Evolutionary conservation across 2,113 vertebrate genomes (phyloP), one percentile per base, ranked within the genome.

Genomic region (Siniperca chuatsi): DNA sequence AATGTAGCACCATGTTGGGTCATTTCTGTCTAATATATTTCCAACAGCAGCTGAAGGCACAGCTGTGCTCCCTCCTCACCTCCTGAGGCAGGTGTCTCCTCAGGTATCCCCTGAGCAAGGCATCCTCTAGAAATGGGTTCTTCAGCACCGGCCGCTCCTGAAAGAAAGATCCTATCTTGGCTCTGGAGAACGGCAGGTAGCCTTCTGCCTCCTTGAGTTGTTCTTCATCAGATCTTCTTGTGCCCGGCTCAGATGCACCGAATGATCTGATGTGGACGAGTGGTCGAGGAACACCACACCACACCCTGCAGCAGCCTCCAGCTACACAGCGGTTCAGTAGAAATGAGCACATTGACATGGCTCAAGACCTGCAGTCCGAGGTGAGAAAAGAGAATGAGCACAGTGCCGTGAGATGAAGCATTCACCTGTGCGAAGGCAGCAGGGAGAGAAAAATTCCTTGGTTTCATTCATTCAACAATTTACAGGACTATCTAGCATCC

Each of bases 71-170:
- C 11, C 3, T 62, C 1, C 93, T 88, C 79, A 96, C 96, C 96
- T 96, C 57, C 6, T 92, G 54, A 1, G 96, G 95, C 37, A 96
- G 90, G 79, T 95, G 93, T 69, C 94, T 90, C 69, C 83, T 94
- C 84, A 96, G 86, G 88, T 97, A 97, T 61, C 89, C 93, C 88
- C 16, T 89, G 52, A 97, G 96, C 77, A 96, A 89, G 64, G 92
- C 86, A 66, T 97, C 97, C 78, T 97, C 96, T 67, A 96, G 72
- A 85, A 95, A 96, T 0, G 35, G 94, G 81, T 96, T 97, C 75
- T 95, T 94, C 40, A 94, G 82, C 65, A 90, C 40, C 0, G 96
- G 96, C 33, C 67, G 91, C 37, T 97, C 94, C 66, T 95, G 95
- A 82, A 95, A 93, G 85, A 97, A 96, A 4, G 70, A 77, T 15